Percentiles rank a stretch among this genome's conserved stretches.
phyloP scores from a whole-genome alignment of 2,888 invertebrate species.

The Ichneumon xanthorius region DNA sequence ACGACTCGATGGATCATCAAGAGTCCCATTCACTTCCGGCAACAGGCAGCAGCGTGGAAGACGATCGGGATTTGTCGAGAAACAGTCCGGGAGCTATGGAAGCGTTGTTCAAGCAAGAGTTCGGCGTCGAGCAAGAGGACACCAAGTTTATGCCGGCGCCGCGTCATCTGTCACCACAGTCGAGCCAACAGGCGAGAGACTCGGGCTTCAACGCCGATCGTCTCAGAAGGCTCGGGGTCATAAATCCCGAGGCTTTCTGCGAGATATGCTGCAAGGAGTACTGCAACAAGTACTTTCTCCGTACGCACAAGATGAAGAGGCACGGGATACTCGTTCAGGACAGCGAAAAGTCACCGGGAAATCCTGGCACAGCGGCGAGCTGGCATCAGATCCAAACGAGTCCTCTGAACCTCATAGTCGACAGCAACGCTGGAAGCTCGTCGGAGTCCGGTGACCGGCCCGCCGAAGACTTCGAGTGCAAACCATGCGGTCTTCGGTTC shows the following conservation, averaged over 20 bases:
- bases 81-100: constrained; percentile 82
- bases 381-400: constrained; percentile 89
- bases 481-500: constrained; percentile 86
- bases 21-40: constrained; percentile 70
- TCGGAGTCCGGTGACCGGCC: constrained; percentile 85
- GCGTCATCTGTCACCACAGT: constrained; percentile 77
- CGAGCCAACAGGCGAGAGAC: constrained; percentile 89
- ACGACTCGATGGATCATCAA: constrained; percentile 80
- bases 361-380: constrained; percentile 75
- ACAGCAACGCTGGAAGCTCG: constrained; percentile 85
- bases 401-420: constrained; percentile 92
- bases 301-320: constrained; percentile 96
- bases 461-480: constrained; percentile 85
- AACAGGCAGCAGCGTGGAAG: constrained; percentile 72
- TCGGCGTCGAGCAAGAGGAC: constrained; percentile 82
- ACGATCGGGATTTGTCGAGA: constrained; percentile 74
- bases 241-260: constrained; percentile 96
- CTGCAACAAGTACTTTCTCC: constrained; percentile 96
- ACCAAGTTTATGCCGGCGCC: constrained; percentile 78
- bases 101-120: constrained; percentile 81
- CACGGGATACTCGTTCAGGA: constrained; percentile 92
- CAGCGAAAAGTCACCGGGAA: constrained; percentile 86
- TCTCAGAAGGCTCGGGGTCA: constrained; percentile 91
- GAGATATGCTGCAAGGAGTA: constrained; percentile 97
- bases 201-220: constrained; percentile 91